Percentiles rank a stretch among this genome's conserved stretches.
Evolutionary conservation across 2,888 invertebrate genomes (phyloP).

Genomic region (Amphipyra tragopoginis): DNA sequence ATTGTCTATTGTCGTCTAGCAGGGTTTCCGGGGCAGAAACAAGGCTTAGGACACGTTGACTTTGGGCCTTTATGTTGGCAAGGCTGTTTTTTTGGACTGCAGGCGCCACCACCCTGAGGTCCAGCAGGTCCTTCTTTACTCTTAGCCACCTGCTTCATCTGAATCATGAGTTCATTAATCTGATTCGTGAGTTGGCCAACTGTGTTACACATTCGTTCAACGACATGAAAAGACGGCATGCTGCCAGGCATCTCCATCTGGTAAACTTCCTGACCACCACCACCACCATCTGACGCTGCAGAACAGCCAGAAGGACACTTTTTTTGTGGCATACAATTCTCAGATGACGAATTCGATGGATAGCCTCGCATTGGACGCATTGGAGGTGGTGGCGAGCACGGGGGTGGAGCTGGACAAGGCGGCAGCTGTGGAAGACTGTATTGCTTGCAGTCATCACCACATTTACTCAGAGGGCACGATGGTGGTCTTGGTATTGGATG

Average conservation of each 20-base stretch:
- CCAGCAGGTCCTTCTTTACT: not conserved
- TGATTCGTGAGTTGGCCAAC: conserved; percentile 67
- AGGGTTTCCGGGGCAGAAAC: conserved; percentile 74
- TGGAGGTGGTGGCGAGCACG: no score
- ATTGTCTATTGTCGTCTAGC: conserved; percentile 12
- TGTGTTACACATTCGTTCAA: conserved; percentile 71
- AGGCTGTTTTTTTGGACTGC: conserved; percentile 1
- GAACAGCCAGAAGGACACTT: conserved; percentile 50
- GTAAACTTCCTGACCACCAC: conserved; percentile 57
- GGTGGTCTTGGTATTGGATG: not conserved
- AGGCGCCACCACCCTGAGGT: not conserved
- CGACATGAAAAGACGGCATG: conserved; percentile 44
- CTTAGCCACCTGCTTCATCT: conserved; percentile 58
- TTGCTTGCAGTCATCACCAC: conserved; percentile 66
- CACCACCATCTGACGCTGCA: conserved; percentile 55
- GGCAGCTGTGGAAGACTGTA: conserved; percentile 52
- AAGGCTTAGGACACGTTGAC: conserved; percentile 68
- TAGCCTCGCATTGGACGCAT: not conserved
- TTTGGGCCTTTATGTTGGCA: conserved; percentile 52
- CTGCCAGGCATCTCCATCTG: conserved; percentile 4
- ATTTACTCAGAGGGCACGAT: conserved; percentile 60
- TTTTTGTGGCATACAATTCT: conserved; percentile 13
- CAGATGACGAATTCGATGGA: conserved; percentile 19
- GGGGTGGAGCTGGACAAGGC: not conserved
- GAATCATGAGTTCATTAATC: conserved; percentile 64